Percentiles rank a stretch among this genome's conserved stretches.
These are phyloP conservation scores for Muscidifurax raptorellus DNA, from an alignment of 1,140 invertebrate genomes.

Conservation along the genomic window DNA sequence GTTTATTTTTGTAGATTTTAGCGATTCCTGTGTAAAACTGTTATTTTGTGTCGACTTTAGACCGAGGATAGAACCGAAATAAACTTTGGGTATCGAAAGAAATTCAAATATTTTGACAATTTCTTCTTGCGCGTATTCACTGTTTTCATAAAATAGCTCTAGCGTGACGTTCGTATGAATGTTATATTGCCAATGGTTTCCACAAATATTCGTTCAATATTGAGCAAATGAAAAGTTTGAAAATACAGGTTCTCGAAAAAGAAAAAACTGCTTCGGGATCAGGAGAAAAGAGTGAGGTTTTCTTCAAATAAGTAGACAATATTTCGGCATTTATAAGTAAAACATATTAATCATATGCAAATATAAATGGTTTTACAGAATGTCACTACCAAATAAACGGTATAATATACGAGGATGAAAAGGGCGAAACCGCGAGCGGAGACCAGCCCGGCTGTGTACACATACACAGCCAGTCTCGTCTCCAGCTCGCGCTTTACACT, in stretches of 20 bases:
- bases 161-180: background rate
- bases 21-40: too few relatives aligned
- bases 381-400: constrained; percentile 72
- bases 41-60: too few relatives aligned
- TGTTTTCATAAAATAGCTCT: background rate
- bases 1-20: too few relatives aligned
- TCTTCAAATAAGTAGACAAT: constrained; percentile 15
- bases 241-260: too few relatives aligned
- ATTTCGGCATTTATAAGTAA: constrained; percentile 66
- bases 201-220: background rate
- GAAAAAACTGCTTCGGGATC: too few relatives aligned
- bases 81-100: background rate
- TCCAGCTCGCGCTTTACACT: constrained; percentile 9
- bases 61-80: background rate
- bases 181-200: background rate
- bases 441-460: background rate
- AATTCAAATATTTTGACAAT: too few relatives aligned
- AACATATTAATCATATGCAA: constrained; percentile 75
- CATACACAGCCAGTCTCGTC: background rate
- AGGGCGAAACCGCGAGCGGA: constrained; percentile 54
- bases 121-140: background rate
- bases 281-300: too few relatives aligned
- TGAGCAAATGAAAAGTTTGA: background rate
- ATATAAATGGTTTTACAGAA: constrained; percentile 74
- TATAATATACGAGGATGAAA: constrained; percentile 71